A percentile compares a stretch with the other conserved stretches of the same genome.
These are phyloP conservation scores for Saccostrea echinata DNA, from an alignment of 1,140 invertebrate genomes.

Conservation along the genomic window DNA sequence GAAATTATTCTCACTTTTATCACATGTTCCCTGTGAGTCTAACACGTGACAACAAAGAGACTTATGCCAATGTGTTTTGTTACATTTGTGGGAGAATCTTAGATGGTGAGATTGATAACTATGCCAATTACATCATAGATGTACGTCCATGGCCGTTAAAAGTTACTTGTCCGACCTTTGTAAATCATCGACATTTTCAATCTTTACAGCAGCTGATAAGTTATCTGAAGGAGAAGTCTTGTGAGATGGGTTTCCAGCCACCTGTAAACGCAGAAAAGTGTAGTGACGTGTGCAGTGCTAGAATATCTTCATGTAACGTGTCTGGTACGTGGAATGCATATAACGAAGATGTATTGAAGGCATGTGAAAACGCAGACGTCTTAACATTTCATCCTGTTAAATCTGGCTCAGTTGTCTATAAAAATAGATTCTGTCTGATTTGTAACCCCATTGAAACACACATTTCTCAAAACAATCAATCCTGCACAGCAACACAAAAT, in stretches of 20 bases:
- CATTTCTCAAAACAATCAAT: not conserved
- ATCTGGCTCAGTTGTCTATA: not conserved
- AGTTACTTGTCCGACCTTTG: not conserved
- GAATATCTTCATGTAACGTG: not conserved
- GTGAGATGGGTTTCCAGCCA: not conserved
- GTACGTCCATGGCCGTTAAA: not conserved
- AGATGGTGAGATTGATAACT: not conserved
- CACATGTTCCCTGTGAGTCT: not conserved
- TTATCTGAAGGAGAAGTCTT: not conserved
- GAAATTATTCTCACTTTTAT: not conserved
- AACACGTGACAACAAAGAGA: not conserved
- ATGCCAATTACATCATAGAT: not conserved
- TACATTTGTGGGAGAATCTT: not conserved
- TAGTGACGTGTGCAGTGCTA: not conserved
- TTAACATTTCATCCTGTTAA: not conserved
- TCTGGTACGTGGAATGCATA: not conserved
- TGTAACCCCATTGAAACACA: not conserved
- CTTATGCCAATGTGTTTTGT: not conserved
- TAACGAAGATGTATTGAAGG: not conserved
- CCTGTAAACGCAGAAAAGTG: not conserved
- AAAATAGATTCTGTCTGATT: conserved; percentile 5
- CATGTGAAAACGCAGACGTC: not conserved
- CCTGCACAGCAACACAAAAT: not conserved
- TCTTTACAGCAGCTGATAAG: not conserved
- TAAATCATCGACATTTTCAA: not conserved